Base-by-base conservation (phyloP, 2,113 vertebrate genomes). In the Hipposideros armiger region DNA sequence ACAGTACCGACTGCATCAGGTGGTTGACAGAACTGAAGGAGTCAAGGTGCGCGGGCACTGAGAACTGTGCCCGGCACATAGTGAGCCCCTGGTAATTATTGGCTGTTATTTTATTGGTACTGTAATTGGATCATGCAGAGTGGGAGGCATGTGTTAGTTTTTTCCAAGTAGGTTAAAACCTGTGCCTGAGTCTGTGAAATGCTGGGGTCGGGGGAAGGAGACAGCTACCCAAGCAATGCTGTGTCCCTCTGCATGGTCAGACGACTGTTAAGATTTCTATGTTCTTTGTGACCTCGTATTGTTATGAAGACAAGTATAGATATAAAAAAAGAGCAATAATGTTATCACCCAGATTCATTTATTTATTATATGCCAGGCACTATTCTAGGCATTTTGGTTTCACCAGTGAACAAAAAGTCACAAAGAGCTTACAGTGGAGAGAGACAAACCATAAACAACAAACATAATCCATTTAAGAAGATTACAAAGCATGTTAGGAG, bases 161-260 rank as follows among this genome's bases (percentile, higher is more conserved):
- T 88, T 78, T 64, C 42, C 86, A 78, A 58, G 52, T 84, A 82
- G 52, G 47, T 90, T n/a, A 83, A 82, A 96, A 54, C 20, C 32
- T 97, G 10, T 86, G 42, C 20, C 62, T 97, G 40, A 93, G 73
- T 92, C 32, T 78, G 69, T 91, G 90, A 89, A 90, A 40, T 94
- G 11, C 62, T 62, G 26, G 77, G 5, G 95, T 47, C 26, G 40
- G 22, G 80, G 58, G n/a, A 91, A 87, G 45, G 45, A 93, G 67
- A 64, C 47, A 73, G 62, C 60, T 86, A 42, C 82, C 30, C 70
- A 64, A 74, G 14, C 72, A 81, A 50, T 86, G 40, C 81, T 74
- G 3, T 67, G 54, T 85, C 62, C 67, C 47, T 78, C 13, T 73
- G 40, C 9, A 3, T 73, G 1, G 36, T 69, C 91, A 94, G 62